phyloP scores from a whole-genome alignment of 2,113 vertebrate species.

The Muntiacus muntjak region DNA sequence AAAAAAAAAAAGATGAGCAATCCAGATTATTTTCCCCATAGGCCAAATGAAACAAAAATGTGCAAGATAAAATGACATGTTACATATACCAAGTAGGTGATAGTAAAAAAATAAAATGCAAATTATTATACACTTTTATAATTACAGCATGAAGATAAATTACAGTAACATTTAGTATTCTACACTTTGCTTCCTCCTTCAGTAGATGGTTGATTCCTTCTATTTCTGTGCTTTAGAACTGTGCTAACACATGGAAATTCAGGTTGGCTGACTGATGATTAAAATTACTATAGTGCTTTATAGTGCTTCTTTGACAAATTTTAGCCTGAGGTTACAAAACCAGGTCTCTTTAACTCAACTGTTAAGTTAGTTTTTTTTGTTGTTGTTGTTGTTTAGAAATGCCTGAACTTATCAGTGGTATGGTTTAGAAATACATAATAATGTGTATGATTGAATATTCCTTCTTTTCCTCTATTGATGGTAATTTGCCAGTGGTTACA shows the following conservation, averaged over 20 bases:
- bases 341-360: background rate
- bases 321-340: constrained; percentile 43
- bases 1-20: background rate
- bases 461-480: constrained; percentile 20
- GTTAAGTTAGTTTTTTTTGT: background rate
- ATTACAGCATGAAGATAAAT: constrained; percentile 40
- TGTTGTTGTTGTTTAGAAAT: constrained; percentile 32
- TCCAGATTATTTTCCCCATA: background rate
- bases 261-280: constrained; percentile 28
- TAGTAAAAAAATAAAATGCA: constrained; percentile 48
- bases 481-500: constrained; percentile 24
- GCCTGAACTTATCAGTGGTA: background rate
- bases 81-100: background rate
- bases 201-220: background rate
- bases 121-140: constrained; percentile 43
- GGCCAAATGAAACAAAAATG: background rate
- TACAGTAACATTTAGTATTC: background rate
- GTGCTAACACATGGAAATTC: background rate
- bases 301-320: constrained; percentile 44
- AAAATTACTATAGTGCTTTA: constrained; percentile 7
- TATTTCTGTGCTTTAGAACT: background rate
- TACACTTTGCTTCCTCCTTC: background rate
- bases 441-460: background rate
- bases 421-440: constrained; percentile 21
- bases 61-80: background rate